Conservation (phyloP, 2,113 vertebrate species). For the Chaetodon auriga region DNA sequence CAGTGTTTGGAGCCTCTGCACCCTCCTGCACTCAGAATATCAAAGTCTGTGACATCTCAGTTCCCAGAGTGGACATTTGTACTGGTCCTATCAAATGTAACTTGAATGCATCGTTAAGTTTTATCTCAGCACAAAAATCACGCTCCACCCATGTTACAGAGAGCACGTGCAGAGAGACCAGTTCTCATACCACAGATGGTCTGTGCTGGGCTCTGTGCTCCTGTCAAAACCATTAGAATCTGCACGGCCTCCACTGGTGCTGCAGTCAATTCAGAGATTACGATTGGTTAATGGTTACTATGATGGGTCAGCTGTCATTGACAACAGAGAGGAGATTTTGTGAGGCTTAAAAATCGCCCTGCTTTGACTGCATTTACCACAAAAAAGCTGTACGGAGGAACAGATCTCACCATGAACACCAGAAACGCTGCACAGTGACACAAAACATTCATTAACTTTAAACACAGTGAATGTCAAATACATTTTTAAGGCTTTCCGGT, state of each 20-base stretch:
- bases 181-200: not conserved
- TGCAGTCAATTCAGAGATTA: not conserved
- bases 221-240: constrained; percentile 9
- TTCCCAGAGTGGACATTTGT: not conserved
- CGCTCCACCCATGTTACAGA: not conserved
- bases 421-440: not conserved
- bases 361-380: not conserved
- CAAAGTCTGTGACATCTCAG: not conserved
- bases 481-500: not conserved
- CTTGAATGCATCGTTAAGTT: not conserved
- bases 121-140: no score
- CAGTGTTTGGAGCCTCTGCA: not conserved
- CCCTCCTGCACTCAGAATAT: not conserved
- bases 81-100: not conserved
- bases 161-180: not conserved
- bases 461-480: not conserved
- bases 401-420: not conserved
- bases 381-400: not conserved
- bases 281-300: not conserved
- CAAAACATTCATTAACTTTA: not conserved
- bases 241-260: not conserved
- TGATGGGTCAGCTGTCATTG: not conserved
- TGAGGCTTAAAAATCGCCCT: not conserved
- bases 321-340: not conserved
- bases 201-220: not conserved